Percentiles rank a stretch among this genome's conserved stretches.
These are phyloP conservation scores for Bathynomus jamesi DNA, from an alignment of 1,140 invertebrate species.

Conservation along the genomic window DNA sequence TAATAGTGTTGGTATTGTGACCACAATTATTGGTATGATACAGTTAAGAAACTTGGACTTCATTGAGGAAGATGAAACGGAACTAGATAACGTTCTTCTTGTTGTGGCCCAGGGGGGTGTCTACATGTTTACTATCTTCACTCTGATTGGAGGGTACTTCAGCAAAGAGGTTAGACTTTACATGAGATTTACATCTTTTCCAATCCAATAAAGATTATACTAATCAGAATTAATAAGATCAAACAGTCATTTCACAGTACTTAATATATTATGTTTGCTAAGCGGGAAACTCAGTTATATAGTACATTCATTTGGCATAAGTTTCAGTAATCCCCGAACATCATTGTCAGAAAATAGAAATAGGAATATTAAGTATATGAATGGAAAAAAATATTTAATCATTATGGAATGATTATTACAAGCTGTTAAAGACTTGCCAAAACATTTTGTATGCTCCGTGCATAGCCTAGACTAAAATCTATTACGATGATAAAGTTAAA, in stretches of 20 bases:
- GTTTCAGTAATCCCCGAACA: background rate
- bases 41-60: constrained; percentile 46
- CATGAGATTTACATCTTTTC: no score
- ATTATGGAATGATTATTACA: no score
- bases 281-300: background rate
- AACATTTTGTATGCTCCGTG: no score
- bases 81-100: constrained; percentile 84
- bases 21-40: constrained; percentile 40
- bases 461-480: no score
- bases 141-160: constrained; percentile 78
- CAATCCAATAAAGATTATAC: no score
- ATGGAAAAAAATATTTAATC: no score
- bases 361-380: background rate
- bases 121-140: constrained; percentile 88
- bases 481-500: no score
- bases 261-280: background rate
- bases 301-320: no score
- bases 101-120: constrained; percentile 86
- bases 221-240: no score
- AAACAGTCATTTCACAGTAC: background rate
- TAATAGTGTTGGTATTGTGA: constrained; percentile 40
- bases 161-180: constrained; percentile 13
- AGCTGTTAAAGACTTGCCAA: no score
- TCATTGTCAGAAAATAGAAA: background rate
- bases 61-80: constrained; percentile 57